These are phyloP conservation scores for Drosophila mojavensis DNA, from an alignment of 1,140 invertebrate species.

Conservation along the genomic window DNA sequence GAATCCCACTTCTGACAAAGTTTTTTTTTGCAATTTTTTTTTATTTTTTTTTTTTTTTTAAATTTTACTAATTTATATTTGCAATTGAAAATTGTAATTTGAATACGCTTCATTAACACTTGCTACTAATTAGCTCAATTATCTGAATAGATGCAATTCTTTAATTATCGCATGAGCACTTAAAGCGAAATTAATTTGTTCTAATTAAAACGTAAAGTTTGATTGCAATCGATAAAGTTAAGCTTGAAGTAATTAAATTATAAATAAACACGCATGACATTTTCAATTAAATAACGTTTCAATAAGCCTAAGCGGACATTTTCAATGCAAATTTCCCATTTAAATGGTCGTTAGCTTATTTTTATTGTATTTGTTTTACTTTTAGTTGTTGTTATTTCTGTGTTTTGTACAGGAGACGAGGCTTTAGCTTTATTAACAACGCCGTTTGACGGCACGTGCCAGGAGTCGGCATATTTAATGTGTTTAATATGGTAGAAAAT, in stretches of 20 bases:
- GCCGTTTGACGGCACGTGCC: slow-evolving; percentile 70
- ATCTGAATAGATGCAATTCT: slow-evolving; percentile 27
- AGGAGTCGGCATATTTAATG: slow-evolving; percentile 48
- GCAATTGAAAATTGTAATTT: slow-evolving; percentile 24
- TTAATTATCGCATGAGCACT: slow-evolving; percentile 59
- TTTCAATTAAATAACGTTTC: slow-evolving; percentile 63
- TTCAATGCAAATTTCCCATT: slow-evolving; percentile 63
- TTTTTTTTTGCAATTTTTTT: slow-evolving; percentile 84
- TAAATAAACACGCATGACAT: slow-evolving; percentile 66
- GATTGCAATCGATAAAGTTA: slow-evolving; percentile 49
- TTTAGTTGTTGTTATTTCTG: slow-evolving; percentile 24
- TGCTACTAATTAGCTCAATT: slow-evolving; percentile 64
- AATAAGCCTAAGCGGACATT: slow-evolving; percentile 38
- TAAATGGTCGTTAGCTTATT: slow-evolving; percentile 66
- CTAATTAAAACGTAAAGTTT: slow-evolving; percentile 55
- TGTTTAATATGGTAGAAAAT: slow-evolving; percentile 63
- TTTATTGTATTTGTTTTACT: slow-evolving; percentile 34
- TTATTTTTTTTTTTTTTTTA: slow-evolving; percentile 2
- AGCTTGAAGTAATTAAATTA: slow-evolving; percentile 76
- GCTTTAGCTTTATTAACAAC: slow-evolving; percentile 64
- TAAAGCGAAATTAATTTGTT: slow-evolving; percentile 60
- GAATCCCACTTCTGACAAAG: slow-evolving; percentile 93
- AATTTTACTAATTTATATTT: slow-evolving; percentile 10
- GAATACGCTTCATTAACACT: slow-evolving; percentile 56
- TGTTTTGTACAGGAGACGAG: slow-evolving; percentile 11